Conservation (phyloP, 2,113 vertebrate genomes). For the Gymnorhina tibicen region DNA sequence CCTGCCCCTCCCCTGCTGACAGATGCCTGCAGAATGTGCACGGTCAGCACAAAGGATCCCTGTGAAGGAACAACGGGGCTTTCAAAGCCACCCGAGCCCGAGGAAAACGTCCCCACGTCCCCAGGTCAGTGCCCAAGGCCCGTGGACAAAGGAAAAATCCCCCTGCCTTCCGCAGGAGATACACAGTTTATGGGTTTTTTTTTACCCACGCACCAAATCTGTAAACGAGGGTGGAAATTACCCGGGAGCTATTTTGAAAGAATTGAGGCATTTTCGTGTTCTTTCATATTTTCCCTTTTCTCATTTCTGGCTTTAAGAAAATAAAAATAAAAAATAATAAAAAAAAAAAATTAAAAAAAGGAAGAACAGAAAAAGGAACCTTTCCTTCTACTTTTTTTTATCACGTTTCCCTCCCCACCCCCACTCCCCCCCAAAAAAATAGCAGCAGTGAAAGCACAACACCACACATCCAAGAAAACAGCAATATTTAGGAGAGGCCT, state of each 20-base stretch:
- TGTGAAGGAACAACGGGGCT: not conserved
- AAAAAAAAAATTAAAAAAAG: too few species aligned
- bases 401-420: not conserved
- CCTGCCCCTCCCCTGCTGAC: not conserved
- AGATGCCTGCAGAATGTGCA: not conserved
- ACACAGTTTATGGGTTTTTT: not conserved
- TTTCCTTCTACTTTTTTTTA: not conserved
- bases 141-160: not conserved
- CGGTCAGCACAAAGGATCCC: not conserved
- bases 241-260: not conserved
- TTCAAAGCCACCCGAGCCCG: not conserved
- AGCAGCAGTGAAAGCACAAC: not conserved
- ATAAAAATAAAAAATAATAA: not conserved
- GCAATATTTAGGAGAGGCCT: not conserved
- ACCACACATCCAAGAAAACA: not conserved
- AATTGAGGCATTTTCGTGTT: not conserved
- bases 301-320: not conserved
- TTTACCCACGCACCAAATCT: not conserved
- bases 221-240: not conserved
- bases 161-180: not conserved
- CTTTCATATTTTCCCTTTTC: not conserved
- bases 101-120: not conserved
- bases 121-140: not conserved
- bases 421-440: not conserved
- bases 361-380: not conserved